Percentiles rank a stretch among this genome's conserved stretches.
phyloP scores from a whole-genome alignment of 2,888 invertebrate species.

The Dilophus febrilis region DNA sequence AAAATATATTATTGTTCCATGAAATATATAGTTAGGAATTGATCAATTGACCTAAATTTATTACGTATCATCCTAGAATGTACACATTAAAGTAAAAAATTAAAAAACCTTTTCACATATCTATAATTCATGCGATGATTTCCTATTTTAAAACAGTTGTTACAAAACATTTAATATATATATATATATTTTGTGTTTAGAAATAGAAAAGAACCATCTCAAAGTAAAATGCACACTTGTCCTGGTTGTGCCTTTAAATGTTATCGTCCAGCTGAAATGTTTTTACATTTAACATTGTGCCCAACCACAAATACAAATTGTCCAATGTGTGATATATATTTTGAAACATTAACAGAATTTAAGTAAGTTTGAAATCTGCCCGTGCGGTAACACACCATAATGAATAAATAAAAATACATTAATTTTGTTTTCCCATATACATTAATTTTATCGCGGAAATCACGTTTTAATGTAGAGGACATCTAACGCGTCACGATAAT shows the following conservation, averaged over 20 bases:
- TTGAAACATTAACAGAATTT: constrained; percentile 7
- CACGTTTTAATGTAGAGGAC: constrained; percentile 17
- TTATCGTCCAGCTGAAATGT: constrained; percentile 28
- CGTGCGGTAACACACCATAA: too few relatives aligned
- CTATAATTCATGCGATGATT: too few relatives aligned
- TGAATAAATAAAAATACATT: not conserved
- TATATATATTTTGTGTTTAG: not conserved
- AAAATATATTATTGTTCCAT: too few relatives aligned
- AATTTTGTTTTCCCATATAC: constrained; percentile 15
- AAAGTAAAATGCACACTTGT: constrained; percentile 28
- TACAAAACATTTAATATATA: not conserved
- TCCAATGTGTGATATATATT: constrained; percentile 24
- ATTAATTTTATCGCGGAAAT: constrained; percentile 22
- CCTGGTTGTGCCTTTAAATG: constrained; percentile 28
- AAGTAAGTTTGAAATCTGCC: too few relatives aligned
- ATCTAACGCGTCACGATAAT: constrained; percentile 30
- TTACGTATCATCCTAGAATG: too few relatives aligned
- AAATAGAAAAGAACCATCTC: constrained; percentile 1
- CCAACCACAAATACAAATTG: constrained; percentile 22
- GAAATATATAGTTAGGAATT: too few relatives aligned
- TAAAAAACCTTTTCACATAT: too few relatives aligned
- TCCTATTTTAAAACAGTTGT: not conserved
- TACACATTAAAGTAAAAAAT: too few relatives aligned
- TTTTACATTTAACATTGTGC: constrained; percentile 22
- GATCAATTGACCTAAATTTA: too few relatives aligned